Base-by-base conservation (phyloP, 2,888 invertebrate species). In the Harmothoe impar region DNA sequence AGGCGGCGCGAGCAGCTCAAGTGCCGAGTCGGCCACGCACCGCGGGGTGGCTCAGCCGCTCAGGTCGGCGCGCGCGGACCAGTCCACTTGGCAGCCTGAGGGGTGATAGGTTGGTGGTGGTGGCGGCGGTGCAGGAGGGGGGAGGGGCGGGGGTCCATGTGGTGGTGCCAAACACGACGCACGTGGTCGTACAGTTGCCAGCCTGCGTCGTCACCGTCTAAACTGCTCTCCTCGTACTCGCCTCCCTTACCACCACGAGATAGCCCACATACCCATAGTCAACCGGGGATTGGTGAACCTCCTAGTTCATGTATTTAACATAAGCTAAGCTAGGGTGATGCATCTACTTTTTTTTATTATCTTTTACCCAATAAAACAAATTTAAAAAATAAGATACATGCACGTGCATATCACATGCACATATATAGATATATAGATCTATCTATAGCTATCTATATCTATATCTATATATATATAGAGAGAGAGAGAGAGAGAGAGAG, bases 181-280 rank as follows among this genome's bases (percentile, higher is more conserved):
- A 81, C 81, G 81, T 81, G 81, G 81, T 81, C 81, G 81, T 81
- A 43, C 81, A 33, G 81, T 43, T 81, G 81, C 81, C 81, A 81
- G 81, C 43, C 72, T 29, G 25, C 29, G 5, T 25, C 72, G n/a
- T 77, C 77, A 31, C 77, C 31, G 29, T 31, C 77, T 25, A 10
- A 29, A 7, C 77, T 15, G 5, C 17, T 29, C 25, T 31, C 7
- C 77, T 77, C 29, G 3, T 25, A 20, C 3, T 7, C 20, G 62
- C 7, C 3, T 5, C n/a, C 62, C n/a, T n/a, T n/a, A 3, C 15
- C 62, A 20, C 1, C 62, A 62, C 23, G 15, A 20, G 20, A 77
- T n/a, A 31, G 77, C 77, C 1, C 62, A 62, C 1, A 23, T 25
- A 62, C 62, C 23, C 62, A 62, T 5, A 25, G n/a, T 62, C 62